These are phyloP conservation scores for Hipparchia semele DNA, from an alignment of 2,888 invertebrate genomes.

Conservation along the genomic window DNA sequence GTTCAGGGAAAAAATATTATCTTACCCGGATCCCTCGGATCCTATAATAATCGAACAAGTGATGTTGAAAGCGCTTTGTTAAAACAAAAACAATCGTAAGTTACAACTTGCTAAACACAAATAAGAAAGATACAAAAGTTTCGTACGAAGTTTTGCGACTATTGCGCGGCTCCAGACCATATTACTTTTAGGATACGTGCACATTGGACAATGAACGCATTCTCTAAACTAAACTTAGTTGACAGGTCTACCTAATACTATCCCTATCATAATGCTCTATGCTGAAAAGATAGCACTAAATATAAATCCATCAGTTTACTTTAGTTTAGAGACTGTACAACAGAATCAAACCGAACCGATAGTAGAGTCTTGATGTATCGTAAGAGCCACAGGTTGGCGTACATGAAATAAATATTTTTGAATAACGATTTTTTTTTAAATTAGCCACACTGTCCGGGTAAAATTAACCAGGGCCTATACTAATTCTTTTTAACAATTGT, in stretches of 20 bases:
- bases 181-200: not conserved
- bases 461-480: not conserved
- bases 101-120: not conserved
- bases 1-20: constrained; percentile 1
- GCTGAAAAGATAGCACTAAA: not conserved
- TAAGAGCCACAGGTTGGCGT: too few species aligned
- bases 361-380: too few species aligned
- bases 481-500: not conserved
- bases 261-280: not conserved
- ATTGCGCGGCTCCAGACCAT: not conserved
- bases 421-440: too few species aligned
- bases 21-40: constrained; percentile 53
- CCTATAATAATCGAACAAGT: constrained; percentile 75
- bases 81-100: constrained; percentile 30
- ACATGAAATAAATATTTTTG: too few species aligned
- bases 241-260: not conserved
- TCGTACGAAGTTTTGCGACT: not conserved
- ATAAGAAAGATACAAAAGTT: not conserved
- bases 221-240: not conserved
- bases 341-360: too few species aligned
- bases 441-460: not conserved
- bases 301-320: too few species aligned
- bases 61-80: constrained; percentile 62
- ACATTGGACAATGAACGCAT: not conserved
- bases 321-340: too few species aligned